Conservation (phyloP, 2,888 invertebrate species). For the Rhingia rostrata region DNA sequence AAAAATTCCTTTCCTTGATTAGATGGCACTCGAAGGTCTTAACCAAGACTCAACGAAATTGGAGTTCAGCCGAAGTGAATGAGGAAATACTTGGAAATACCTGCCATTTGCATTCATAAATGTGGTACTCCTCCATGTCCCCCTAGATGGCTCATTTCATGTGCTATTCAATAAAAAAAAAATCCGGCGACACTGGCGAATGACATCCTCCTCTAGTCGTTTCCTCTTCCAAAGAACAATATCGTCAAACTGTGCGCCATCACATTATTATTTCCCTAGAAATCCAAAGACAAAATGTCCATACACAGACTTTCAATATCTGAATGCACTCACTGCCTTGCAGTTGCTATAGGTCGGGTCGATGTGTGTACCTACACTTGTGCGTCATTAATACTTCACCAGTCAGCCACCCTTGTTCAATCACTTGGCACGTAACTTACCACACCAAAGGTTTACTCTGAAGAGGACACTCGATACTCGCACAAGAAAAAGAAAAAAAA, state of each 20-base stretch:
- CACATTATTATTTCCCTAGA: conserved; percentile 18
- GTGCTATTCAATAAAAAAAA: too few species aligned
- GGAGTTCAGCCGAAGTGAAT: not conserved
- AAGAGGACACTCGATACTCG: conserved; percentile 55
- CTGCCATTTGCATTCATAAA: not conserved
- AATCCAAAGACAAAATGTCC: conserved; percentile 11
- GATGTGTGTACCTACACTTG: not conserved
- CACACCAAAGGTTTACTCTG: conserved; percentile 43
- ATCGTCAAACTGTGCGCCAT: not conserved
- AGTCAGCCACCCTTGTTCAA: conserved; percentile 50
- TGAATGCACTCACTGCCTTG: not conserved
- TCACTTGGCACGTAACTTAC: conserved; percentile 55
- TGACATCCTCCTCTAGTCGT: too few species aligned
- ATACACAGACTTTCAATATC: conserved; percentile 31
- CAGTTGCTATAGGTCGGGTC: not conserved
- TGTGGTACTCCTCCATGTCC: too few species aligned
- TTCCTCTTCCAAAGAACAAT: too few species aligned
- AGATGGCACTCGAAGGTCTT: too few species aligned
- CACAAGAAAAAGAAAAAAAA: not conserved
- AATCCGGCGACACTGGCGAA: too few species aligned
- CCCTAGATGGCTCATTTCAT: too few species aligned
- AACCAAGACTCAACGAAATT: not conserved
- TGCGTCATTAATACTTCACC: conserved; percentile 62
- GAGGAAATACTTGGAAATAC: not conserved
- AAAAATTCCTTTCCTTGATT: too few species aligned